phyloP scores from a whole-genome alignment of 2,797 vertebrate genomes.

The Orientallactaga sibirica region DNA sequence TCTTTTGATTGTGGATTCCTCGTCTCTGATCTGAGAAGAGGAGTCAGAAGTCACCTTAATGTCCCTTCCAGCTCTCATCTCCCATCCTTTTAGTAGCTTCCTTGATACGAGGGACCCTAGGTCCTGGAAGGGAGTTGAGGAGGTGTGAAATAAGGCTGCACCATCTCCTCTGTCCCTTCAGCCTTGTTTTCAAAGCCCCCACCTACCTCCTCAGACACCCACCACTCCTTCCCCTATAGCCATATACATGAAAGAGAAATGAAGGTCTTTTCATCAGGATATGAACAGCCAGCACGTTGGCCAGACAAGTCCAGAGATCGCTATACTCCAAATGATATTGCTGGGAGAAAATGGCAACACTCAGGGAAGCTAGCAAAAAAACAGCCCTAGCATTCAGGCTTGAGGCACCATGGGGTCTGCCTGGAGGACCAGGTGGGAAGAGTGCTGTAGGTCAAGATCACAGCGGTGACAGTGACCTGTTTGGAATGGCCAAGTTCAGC shows the following conservation, averaged over 20 bases:
- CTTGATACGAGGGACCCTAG: too few species aligned
- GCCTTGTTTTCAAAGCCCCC: neutral
- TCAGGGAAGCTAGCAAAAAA: neutral
- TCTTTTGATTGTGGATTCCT: neutral
- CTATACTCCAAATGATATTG: too few species aligned
- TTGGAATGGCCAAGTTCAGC: neutral
- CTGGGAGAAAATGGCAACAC: neutral
- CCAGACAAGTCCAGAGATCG: neutral
- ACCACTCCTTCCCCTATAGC: neutral
- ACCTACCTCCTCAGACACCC: neutral
- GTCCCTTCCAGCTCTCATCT: neutral
- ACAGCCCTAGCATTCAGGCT: fast-evolving
- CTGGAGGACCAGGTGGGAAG: neutral
- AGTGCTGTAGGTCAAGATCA: conserved; percentile 5
- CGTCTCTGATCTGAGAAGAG: neutral
- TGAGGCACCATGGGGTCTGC: neutral
- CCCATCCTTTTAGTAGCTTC: neutral
- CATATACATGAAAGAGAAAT: neutral
- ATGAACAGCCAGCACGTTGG: neutral
- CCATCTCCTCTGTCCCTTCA: fast-evolving
- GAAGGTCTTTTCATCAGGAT: neutral
- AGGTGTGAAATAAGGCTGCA: neutral
- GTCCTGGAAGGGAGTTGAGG: neutral
- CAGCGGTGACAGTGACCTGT: neutral
- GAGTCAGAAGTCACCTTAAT: neutral